phyloP scores from a whole-genome alignment of 2,797 vertebrate species.

The Poecilia velifera region DNA sequence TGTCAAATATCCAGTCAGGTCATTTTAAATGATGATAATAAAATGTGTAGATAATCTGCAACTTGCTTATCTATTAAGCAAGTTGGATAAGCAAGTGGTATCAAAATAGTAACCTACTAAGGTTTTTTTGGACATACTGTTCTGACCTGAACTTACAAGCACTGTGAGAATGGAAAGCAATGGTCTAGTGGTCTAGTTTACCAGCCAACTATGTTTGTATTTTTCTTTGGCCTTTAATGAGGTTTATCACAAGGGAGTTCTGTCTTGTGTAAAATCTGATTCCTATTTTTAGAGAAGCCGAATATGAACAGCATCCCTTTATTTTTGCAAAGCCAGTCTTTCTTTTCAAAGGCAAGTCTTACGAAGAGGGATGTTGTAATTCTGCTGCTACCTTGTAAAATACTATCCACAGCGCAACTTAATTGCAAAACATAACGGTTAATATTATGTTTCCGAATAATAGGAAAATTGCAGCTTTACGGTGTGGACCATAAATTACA shows the following conservation, averaged over 20 bases:
- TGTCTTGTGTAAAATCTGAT: neutral
- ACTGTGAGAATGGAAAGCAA: neutral
- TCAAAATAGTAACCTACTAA: too few relatives aligned
- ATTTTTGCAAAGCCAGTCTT: neutral
- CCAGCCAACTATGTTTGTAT: neutral
- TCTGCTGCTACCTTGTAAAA: neutral
- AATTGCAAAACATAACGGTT: neutral
- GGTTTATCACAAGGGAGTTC: neutral
- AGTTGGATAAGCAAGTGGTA: too few relatives aligned
- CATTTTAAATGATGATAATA: neutral
- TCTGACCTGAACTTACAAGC: neutral
- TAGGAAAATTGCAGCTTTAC: constrained; percentile 27
- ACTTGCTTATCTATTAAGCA: neutral
- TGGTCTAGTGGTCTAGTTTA: neutral
- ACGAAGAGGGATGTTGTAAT: neutral
- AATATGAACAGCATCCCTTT: neutral
- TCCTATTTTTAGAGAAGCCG: neutral
- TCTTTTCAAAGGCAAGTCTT: neutral
- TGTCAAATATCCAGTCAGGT: neutral
- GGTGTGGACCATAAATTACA: constrained; percentile 22
- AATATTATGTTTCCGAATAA: neutral
- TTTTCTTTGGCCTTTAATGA: neutral
- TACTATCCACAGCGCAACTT: too few relatives aligned
- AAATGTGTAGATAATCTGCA: neutral
- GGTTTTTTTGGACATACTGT: too few relatives aligned